Base-by-base conservation (phyloP, 2,113 vertebrate species). In the Silurus asotus region DNA sequence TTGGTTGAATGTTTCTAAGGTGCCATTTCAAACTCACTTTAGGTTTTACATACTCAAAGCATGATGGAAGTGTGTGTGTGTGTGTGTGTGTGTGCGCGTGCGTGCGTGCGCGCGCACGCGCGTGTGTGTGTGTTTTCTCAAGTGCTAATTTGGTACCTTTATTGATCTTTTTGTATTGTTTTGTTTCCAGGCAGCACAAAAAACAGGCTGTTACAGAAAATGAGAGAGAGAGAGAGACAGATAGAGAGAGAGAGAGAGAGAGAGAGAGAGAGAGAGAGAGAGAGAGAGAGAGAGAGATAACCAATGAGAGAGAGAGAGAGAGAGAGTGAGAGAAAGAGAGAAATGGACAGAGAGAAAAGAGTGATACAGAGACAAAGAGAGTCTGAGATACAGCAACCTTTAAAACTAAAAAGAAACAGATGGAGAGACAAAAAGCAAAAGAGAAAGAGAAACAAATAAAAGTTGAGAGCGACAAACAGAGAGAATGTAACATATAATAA, bases 121-220 rank as follows among this genome's bases (percentile, higher is more conserved):
- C 7, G 67, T 69, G 25, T 37, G 37, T 37, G 37, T 37, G 37
- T 37, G 37, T 37, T 72, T 72, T 72, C 69, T 20, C 69, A 72
- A 28, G 69, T 72, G 37, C 69, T 72, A 72, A 72, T 72, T 72
- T 72, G 17, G 69, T 72, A 72, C 45, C 45, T 72, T 19, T 75
- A 75, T 75, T 75, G 72, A 75, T 75, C 72, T 20, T 75, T 51
- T 75, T 75, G 48, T 75, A 75, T 48, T 10, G 6, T 49, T 75
- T 75, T 75, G 48, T 75, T 51, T 75, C 48, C 19, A 75, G 72
- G 72, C 72, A 75, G 51, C 72, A 75, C 72, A 75, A 75, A 75
- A 67, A 51, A 75, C 48, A 75, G 48, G 72, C 48, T 74, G 45
- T n/a, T 75, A 93, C 89, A 90, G 89, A 93, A 90, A 89, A 90